Evolutionary conservation across 2,888 invertebrate genomes (phyloP), one percentile per base, ranked within the genome.

Genomic region (Asteroscopus sphinx): DNA sequence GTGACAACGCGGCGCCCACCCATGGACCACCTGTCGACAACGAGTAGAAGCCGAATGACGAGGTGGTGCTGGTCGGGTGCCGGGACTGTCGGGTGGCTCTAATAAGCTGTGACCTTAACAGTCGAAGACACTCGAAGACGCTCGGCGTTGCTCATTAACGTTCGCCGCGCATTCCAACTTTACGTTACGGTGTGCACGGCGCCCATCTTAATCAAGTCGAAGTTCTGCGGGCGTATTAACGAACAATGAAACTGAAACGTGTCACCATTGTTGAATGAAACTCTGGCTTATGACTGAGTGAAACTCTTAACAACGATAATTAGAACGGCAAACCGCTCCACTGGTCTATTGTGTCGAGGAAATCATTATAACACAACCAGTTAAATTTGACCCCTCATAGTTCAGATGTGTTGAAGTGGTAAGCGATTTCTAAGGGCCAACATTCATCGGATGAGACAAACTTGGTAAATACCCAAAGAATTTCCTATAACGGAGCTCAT

Each of bases 241-340:
- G 85, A 83, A 87, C 86, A 87, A 87, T 87, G 85, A 83, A 85
- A 81, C 76, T 65, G 80, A 82, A 83, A 84, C 81, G 83, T 86
- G 86, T 87, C 79, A 78, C 80, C 76, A 83, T 82, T 86, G 85
- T 83, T 79, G 76, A 79, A 79, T 81, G 79, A 63, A 79, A 75
- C 80, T 66, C 77, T 63, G 68, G 79, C 79, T 83, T 81, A 79
- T 81, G 79, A 80, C 81, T 71, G 75, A 81, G 77, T 79, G 72
- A 63, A 80, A 80, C 81, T 81, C 80, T 80, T 80, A 85, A 82
- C 78, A 79, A 81, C 80, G 67, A 82, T 83, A 84, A 85, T 84
- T 86, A 85, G 81, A 83, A 81, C 79, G 74, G 62, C 76, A 80
- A 80, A 77, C 79, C 73, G 68, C 74, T 68, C 72, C 65, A 60